A percentile compares a stretch with the other conserved stretches of the same genome.
phyloP scores from a whole-genome alignment of 2,888 invertebrate genomes.

The Napeogenes inachia region DNA sequence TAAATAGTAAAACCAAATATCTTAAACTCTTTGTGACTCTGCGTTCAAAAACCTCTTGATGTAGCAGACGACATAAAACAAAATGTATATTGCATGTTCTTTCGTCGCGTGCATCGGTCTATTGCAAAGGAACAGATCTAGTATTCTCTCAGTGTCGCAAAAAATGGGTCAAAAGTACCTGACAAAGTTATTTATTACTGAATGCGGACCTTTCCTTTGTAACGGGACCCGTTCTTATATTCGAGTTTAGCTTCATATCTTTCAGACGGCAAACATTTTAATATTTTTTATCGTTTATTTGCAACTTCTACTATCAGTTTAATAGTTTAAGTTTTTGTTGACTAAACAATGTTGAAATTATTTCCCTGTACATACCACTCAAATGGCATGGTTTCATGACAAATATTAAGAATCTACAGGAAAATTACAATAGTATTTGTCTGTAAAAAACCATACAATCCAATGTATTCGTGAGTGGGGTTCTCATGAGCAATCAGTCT shows the following conservation, averaged over 20 bases:
- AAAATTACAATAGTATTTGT: too few species aligned
- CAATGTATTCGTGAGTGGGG: too few species aligned
- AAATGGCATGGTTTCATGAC: too few species aligned
- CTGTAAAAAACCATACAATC: too few species aligned
- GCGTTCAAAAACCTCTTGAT: too few species aligned
- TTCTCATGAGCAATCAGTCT: too few species aligned
- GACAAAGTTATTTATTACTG: constrained; percentile 27
- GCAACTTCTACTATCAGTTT: not conserved
- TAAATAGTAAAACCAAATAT: too few species aligned
- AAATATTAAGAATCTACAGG: too few species aligned
- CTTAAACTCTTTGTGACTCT: too few species aligned
- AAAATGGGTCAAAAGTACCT: constrained; percentile 29
- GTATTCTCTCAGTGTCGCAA: constrained; percentile 23
- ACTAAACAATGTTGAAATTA: too few species aligned
- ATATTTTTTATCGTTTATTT: too few species aligned
- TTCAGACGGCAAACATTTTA: not conserved
- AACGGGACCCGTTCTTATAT: constrained; percentile 5
- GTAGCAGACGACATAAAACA: constrained; percentile 9
- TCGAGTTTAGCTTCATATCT: not conserved
- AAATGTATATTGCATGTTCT: constrained; percentile 26
- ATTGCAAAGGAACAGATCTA: constrained; percentile 19
- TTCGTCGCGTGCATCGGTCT: constrained; percentile 18
- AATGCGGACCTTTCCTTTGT: constrained; percentile 14
- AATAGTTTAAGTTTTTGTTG: not conserved
- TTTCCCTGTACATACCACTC: too few species aligned